A percentile compares a stretch with the other conserved stretches of the same genome.
Evolutionary conservation across 2,113 vertebrate species (phyloP).

Genomic region (Theristicus caerulescens): DNA sequence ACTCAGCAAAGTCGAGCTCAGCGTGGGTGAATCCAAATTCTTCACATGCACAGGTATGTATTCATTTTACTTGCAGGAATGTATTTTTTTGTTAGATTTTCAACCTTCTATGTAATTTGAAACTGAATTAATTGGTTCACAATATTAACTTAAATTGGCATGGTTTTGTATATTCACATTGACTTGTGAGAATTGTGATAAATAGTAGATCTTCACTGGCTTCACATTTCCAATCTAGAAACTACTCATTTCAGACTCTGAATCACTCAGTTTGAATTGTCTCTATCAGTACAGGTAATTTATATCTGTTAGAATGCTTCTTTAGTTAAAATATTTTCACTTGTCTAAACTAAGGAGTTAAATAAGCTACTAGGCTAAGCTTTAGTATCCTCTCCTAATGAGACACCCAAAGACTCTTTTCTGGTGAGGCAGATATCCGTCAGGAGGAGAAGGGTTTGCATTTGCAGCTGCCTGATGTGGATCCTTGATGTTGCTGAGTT

Average conservation of each 20-base stretch:
- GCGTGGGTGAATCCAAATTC: slow-evolving; percentile 98
- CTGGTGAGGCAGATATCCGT: neutral
- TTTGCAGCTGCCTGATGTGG: neutral
- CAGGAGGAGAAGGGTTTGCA: neutral
- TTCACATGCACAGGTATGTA: slow-evolving; percentile 96
- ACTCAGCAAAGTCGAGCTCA: slow-evolving; percentile 96
- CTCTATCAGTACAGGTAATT: neutral
- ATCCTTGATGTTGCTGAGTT: neutral
- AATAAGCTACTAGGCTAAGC: neutral
- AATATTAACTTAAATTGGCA: neutral
- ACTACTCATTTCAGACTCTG: neutral
- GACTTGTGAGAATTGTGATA: neutral
- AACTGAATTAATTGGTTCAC: neutral
- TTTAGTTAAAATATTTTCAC: neutral
- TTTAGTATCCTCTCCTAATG: neutral
- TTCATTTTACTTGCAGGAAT: neutral
- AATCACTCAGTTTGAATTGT: neutral
- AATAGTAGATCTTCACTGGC: neutral
- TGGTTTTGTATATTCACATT: neutral
- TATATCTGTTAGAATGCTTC: neutral
- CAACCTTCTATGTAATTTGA: neutral
- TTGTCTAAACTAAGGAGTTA: neutral
- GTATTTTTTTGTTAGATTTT: neutral
- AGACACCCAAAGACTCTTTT: neutral
- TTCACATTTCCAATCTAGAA: neutral